phyloP scores from a whole-genome alignment of 2,113 vertebrate genomes.

The Takifugu flavidus region DNA sequence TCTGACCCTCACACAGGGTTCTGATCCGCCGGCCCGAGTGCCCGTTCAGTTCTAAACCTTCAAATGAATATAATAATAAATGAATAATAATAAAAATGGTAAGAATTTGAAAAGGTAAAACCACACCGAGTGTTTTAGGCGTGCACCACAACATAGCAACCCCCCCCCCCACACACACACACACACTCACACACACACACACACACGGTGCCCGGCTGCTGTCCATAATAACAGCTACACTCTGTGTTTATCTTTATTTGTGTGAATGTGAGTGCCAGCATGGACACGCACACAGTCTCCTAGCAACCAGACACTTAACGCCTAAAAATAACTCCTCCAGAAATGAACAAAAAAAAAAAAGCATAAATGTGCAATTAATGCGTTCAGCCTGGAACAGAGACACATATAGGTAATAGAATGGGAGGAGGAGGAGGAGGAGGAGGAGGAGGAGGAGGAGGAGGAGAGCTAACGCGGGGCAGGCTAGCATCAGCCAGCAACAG shows the following conservation, averaged over 20 bases:
- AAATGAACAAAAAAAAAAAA: conserved; percentile 79
- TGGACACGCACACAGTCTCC: conserved; percentile 77
- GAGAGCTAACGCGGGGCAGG: conserved; percentile 21
- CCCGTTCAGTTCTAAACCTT: no score
- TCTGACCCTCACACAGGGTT: no score
- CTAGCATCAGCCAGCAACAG: conserved; percentile 73
- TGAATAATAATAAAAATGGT: no score
- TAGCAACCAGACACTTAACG: conserved; percentile 81
- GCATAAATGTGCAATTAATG: conserved; percentile 78
- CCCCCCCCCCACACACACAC: no score
- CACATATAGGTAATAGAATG: conserved; percentile 69
- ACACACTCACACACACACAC: conserved; percentile 19
- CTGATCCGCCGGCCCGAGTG: no score
- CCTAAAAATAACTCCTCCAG: conserved; percentile 77
- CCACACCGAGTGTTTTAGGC: background rate
- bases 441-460: conserved; percentile 31
- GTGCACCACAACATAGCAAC: conserved; percentile 1
- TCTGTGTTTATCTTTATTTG: conserved; percentile 40
- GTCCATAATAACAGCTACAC: conserved; percentile 57
- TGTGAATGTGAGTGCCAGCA: conserved; percentile 65
- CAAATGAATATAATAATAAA: no score
- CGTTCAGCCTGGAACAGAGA: conserved; percentile 69
- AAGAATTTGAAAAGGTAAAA: no score
- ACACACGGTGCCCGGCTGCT: conserved; percentile 17
- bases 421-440: conserved; percentile 28